Conservation (phyloP, 30 jellyfish, hydroid and myxozoan species). For the Haliclystus octoradiatus region DNA sequence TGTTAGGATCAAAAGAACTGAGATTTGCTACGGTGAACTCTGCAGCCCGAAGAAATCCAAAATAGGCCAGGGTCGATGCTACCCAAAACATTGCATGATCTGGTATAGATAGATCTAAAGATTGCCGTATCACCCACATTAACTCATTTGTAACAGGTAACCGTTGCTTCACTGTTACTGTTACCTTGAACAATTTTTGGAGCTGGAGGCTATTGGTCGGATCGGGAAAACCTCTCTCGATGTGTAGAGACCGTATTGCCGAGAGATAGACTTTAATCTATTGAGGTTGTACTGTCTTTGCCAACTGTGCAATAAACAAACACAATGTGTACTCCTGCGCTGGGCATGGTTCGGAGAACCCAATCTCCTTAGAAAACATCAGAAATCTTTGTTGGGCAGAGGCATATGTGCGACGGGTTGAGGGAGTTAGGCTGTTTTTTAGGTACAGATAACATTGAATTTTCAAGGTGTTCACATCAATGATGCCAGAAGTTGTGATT, state of each 20-base stretch:
- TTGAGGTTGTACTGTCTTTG: background rate
- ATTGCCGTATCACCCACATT: too few species aligned
- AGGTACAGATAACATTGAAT: background rate
- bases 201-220: too few species aligned
- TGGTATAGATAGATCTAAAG: too few species aligned
- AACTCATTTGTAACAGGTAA: too few species aligned
- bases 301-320: background rate
- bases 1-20: too few species aligned
- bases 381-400: background rate
- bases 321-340: background rate
- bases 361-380: background rate
- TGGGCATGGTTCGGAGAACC: background rate
- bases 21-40: background rate
- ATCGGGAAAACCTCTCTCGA: too few species aligned
- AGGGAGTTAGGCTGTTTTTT: background rate
- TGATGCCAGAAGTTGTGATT: background rate
- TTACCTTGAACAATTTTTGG: too few species aligned
- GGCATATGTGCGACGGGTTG: background rate
- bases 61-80: constrained; percentile 10
- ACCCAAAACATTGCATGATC: constrained; percentile 2
- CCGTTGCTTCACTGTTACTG: background rate
- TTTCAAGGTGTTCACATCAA: background rate
- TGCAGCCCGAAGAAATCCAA: too few species aligned
- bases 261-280: background rate
- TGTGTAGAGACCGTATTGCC: constrained; percentile 6